These are phyloP conservation scores for Lasioglossum morio DNA, from an alignment of 2,888 invertebrate species.

Conservation along the genomic window DNA sequence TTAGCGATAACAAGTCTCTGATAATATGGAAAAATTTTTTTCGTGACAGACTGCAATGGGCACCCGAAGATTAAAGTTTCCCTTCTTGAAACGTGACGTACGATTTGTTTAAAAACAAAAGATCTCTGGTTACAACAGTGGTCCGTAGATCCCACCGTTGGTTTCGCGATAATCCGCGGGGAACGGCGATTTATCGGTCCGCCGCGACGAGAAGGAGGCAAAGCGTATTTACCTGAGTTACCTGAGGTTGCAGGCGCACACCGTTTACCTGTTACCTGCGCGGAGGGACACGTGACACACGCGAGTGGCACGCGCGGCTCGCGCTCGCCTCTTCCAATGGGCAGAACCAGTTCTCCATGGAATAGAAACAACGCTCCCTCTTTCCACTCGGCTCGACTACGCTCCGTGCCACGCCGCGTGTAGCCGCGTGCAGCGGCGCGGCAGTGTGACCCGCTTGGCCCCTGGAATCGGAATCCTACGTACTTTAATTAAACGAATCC, in stretches of 20 bases:
- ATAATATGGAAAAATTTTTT: too few relatives aligned
- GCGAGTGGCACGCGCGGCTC: conserved; percentile 83
- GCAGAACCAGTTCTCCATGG: conserved; percentile 80
- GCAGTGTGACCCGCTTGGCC: conserved; percentile 28
- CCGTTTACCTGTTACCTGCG: conserved; percentile 56
- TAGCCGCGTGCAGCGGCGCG: conserved; percentile 16
- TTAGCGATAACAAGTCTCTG: too few relatives aligned
- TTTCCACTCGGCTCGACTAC: not conserved
- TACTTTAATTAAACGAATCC: conserved; percentile 44
- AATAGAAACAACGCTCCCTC: conserved; percentile 77
- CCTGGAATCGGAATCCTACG: conserved; percentile 31
- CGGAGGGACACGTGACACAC: conserved; percentile 82
- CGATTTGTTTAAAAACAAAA: too few relatives aligned
- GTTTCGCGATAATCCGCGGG: conserved; percentile 51
- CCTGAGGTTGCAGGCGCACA: conserved; percentile 41
- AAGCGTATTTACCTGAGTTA: conserved; percentile 62
- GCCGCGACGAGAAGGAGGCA: conserved; percentile 40
- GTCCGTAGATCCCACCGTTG: conserved; percentile 7
- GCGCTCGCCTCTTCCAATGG: conserved; percentile 77
- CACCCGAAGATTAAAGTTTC: too few relatives aligned
- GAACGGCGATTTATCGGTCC: conserved; percentile 48
- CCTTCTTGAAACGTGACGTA: too few relatives aligned
- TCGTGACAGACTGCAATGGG: too few relatives aligned
- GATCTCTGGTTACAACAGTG: not conserved
- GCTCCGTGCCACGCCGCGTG: not conserved